Percentiles rank a stretch among this genome's conserved stretches.
phyloP scores from a whole-genome alignment of 2,113 vertebrate genomes.

The Uria lomvia region DNA sequence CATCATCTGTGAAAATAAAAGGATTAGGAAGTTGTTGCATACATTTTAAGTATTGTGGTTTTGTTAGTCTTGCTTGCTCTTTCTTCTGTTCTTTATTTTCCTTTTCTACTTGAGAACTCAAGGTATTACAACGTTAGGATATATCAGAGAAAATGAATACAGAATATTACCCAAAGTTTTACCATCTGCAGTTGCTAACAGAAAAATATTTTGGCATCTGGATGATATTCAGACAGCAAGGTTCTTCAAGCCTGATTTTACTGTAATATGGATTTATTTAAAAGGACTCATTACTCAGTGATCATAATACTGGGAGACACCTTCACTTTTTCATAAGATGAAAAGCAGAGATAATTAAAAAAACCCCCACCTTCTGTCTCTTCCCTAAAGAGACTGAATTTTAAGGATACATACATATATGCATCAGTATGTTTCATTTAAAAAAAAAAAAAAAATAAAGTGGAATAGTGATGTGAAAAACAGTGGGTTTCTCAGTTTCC shows the following conservation, averaged over 20 bases:
- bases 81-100: not conserved
- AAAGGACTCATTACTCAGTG: not conserved
- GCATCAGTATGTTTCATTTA: not conserved
- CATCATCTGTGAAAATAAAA: not conserved
- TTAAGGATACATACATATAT: not conserved
- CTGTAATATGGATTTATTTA: not conserved
- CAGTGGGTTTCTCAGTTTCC: not conserved
- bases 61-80: not conserved
- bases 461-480: not conserved
- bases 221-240: not conserved
- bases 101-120: not conserved
- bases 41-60: not conserved
- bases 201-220: not conserved
- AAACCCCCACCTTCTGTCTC: not conserved
- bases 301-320: not conserved
- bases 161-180: not conserved
- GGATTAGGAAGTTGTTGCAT: not conserved
- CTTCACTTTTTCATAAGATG: not conserved
- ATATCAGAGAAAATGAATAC: not conserved
- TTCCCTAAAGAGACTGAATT: not conserved
- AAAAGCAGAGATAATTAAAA: not conserved
- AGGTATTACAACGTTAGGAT: not conserved
- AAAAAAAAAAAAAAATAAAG: not conserved
- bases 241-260: not conserved
- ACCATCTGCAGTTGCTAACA: not conserved